Evolutionary conservation across 2,797 vertebrate species (phyloP), one percentile per base, ranked within the genome.

Genomic region (Echiichthys vipera): DNA sequence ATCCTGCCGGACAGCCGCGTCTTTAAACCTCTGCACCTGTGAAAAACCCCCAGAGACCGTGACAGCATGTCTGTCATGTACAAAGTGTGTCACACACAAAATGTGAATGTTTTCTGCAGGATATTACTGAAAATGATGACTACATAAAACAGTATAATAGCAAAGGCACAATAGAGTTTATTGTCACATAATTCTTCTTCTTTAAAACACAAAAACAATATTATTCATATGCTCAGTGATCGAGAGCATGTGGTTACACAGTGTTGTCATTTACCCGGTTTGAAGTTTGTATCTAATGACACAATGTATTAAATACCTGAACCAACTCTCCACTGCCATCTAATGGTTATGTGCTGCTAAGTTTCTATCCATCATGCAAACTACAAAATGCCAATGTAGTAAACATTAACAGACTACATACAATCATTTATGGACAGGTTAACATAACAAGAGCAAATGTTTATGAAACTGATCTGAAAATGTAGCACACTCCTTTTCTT

Each of bases 21-120:
- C 67, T 72, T 70, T 83, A 86, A 87, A 85, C 46, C 89, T 64
- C 61, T 74, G 76, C 78, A 89, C 86, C 88, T 89, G 78, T 39
- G 59, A 58, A 81, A 80, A 79, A 49, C n/a, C 27, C 37, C 42
- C 51, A 64, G 54, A 55, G 59, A 55, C 51, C 20, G 58, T 51
- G 55, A 71, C 77, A 71, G 49, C 67, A 74, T 32, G 27, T 64
- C 65, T 13, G 46, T 63, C 57, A 57, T 47, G 15, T 30, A 27
- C 40, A 81, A 50, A 85, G 36, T 73, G 65, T 81, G 77, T 78
- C 88, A 88, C 51, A 68, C 25, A 24, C 5, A 5, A 29, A 22
- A 58, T n/a, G 13, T 12, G 7, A 25, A 47, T 0, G 3, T 27
- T 14, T 7, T 37, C 24, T 49, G 20, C 40, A 54, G 15, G 2